Conservation (phyloP, 2,888 invertebrate genomes). For the Masnerella sp. region DNA sequence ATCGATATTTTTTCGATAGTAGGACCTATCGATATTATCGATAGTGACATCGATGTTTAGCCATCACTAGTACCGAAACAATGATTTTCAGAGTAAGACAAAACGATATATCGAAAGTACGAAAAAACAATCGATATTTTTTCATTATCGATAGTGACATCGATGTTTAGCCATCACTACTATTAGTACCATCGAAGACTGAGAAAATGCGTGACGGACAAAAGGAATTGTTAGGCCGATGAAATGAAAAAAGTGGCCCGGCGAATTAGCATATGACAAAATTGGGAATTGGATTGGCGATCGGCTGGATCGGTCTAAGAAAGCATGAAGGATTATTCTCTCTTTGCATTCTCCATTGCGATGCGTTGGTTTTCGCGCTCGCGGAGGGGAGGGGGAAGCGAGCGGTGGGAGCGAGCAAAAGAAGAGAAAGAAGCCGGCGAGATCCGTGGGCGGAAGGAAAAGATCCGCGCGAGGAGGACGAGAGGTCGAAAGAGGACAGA, state of each 20-base stretch:
- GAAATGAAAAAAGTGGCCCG: slow-evolving; percentile 1
- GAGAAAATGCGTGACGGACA: too few relatives aligned
- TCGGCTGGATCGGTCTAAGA: slow-evolving; percentile 57
- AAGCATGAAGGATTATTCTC: slow-evolving; percentile 60
- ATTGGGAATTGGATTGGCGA: slow-evolving; percentile 36
- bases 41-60: too few relatives aligned
- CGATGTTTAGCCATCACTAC: too few relatives aligned
- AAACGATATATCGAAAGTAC: too few relatives aligned
- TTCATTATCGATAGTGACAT: too few relatives aligned
- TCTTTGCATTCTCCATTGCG: slow-evolving; percentile 57
- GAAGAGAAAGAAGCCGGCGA: slow-evolving; percentile 59
- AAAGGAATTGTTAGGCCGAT: too few relatives aligned
- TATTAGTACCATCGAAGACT: too few relatives aligned
- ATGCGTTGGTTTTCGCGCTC: slow-evolving; percentile 56
- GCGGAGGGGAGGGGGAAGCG: slow-evolving; percentile 47
- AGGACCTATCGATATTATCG: too few relatives aligned
- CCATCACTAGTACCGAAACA: too few relatives aligned
- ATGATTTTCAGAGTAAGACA: too few relatives aligned
- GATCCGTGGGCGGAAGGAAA: slow-evolving; percentile 74
- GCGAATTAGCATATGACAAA: slow-evolving; percentile 34
- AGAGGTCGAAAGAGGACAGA: slow-evolving; percentile 72
- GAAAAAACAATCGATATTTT: too few relatives aligned
- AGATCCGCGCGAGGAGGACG: slow-evolving; percentile 70
- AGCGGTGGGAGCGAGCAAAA: slow-evolving; percentile 57
- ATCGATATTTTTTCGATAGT: too few relatives aligned